Conservation (phyloP, 2,888 invertebrate species). For the Rhodophaea formosa region DNA sequence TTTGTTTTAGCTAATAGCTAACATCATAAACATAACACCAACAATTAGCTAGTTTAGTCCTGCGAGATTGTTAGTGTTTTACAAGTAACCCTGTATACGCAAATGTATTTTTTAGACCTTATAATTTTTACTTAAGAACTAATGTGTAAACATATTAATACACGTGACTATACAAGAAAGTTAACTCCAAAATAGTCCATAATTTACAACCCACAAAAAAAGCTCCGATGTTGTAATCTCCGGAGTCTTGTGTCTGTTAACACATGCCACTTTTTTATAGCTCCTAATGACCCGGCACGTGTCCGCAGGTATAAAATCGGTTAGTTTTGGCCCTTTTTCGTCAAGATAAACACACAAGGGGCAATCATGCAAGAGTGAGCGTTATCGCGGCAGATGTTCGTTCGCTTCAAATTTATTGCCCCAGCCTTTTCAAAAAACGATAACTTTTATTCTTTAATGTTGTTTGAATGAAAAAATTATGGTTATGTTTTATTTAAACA, state of each 20-base stretch:
- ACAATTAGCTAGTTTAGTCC: no score
- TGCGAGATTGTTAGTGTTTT: no score
- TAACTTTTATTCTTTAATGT: conserved; percentile 32
- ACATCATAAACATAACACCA: no score
- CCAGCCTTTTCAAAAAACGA: conserved; percentile 37
- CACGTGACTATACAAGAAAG: no score
- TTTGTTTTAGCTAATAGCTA: no score
- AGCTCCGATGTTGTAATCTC: conserved; percentile 21
- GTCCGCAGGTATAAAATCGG: conserved; percentile 48
- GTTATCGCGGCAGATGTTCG: conserved; percentile 46
- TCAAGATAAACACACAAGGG: conserved; percentile 29
- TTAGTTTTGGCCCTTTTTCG: conserved; percentile 39
- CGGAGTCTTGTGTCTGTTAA: conserved; percentile 32
- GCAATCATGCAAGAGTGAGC: conserved; percentile 32
- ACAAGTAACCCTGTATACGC: no score
- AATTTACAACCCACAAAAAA: not conserved
- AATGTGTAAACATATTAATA: no score
- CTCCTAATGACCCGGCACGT: conserved; percentile 45
- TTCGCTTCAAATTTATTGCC: conserved; percentile 34
- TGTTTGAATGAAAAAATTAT: conserved; percentile 19
- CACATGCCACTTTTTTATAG: conserved; percentile 37
- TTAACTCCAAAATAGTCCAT: not conserved
- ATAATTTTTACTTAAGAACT: no score
- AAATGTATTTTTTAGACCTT: no score
- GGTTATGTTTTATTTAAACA: conserved; percentile 20